Evolutionary conservation across 2,113 vertebrate genomes (phyloP), one percentile per base, ranked within the genome.

Genomic region (Lophura nycthemera): DNA sequence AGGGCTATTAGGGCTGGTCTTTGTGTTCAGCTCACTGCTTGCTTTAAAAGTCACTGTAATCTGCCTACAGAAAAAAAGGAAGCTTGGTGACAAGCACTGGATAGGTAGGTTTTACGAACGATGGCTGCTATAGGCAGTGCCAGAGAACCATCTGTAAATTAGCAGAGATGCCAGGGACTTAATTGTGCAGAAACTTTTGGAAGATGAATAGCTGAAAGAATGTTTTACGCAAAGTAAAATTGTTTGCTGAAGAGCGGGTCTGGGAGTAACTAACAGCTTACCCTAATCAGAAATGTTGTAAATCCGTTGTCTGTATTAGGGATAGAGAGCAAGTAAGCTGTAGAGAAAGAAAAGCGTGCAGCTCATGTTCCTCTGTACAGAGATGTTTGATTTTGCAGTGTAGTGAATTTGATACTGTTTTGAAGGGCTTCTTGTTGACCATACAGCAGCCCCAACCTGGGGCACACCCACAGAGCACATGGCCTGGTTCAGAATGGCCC

Each of bases 191-290:
- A 93, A 92, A 92, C 88, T n/a, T 93, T 86, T 52, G 86, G 88
- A 88, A 92, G 92, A 96, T 90, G 79, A 95, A 92, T 93, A 88
- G 88, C 85, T 85, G 47, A 85, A 92, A 87, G 87, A 96, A 92
- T 91, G 87, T 45, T 80, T 88, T 93, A 47, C 66, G 65, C 65
- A 95, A 94, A 92, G 85, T 69, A 29, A 91, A 95, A 72, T 64
- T 67, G 63, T 90, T 91, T 83, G 65, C 52, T 64, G 88, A 91
- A 79, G 65, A 89, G 38, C 72, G n/a, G 47, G 14, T 81, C 57
- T 88, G 76, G 8, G 57, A 93, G 76, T 92, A 92, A 81, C 40
- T 72, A 86, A 45, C 38, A 81, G 79, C 52, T 90, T 22, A 43
- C 85, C 86, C 65, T 78, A 45, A 83, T 85, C 83, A 90, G 27